Conservation (phyloP, 2,888 invertebrate species). For the Tachina fera region DNA sequence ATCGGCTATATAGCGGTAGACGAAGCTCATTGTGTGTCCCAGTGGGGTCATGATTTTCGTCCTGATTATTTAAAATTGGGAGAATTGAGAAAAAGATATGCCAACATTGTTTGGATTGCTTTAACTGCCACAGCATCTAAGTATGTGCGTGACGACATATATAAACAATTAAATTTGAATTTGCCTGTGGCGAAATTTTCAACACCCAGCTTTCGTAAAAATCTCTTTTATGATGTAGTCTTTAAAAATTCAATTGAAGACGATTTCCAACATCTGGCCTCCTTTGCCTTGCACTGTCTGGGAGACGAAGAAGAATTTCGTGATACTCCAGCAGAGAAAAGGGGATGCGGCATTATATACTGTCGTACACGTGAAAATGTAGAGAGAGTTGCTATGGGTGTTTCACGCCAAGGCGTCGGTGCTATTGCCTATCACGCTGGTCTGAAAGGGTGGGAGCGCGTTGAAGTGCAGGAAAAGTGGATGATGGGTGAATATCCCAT, state of each 20-base stretch:
- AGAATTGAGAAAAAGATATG: conserved; percentile 85
- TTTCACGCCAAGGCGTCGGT: conserved; percentile 89
- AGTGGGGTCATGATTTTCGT: conserved; percentile 99
- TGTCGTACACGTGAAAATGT: conserved; percentile 97
- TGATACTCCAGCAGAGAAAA: conserved; percentile 75
- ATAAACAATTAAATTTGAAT: conserved; percentile 87
- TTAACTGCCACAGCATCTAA: conserved; percentile 96
- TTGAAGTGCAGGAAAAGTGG: conserved; percentile 95
- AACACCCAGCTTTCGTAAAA: conserved; percentile 94
- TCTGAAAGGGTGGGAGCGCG: conserved; percentile 88
- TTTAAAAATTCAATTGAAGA: conserved; percentile 93
- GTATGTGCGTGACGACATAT: conserved; percentile 92
- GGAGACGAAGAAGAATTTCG: conserved; percentile 83
- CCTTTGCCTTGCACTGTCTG: conserved; percentile 88
- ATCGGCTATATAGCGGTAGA: conserved; percentile 96
- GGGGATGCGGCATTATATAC: conserved; percentile 94
- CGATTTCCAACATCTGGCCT: conserved; percentile 90
- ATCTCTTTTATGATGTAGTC: conserved; percentile 96
- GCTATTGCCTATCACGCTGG: conserved; percentile 96
- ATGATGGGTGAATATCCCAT: conserved; percentile 93
- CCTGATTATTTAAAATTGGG: conserved; percentile 97
- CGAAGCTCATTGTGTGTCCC: conserved; percentile 98
- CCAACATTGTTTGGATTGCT: conserved; percentile 92
- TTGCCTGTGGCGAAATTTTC: conserved; percentile 90
- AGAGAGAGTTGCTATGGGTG: conserved; percentile 90